These are phyloP conservation scores for Synanthedon myopaeformis DNA, from an alignment of 2,888 invertebrate genomes.

Conservation along the genomic window DNA sequence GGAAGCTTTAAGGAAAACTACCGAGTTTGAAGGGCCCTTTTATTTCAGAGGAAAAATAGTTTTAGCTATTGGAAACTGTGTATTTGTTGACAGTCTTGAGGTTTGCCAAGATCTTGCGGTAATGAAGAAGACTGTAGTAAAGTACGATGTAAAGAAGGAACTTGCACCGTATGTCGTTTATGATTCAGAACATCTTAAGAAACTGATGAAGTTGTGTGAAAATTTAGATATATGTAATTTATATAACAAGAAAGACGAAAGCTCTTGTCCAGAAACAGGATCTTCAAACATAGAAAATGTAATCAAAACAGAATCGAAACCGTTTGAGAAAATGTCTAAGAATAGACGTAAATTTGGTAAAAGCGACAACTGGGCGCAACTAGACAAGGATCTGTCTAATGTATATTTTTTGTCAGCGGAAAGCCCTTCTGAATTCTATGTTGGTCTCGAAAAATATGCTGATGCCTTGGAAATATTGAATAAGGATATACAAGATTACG, in stretches of 20 bases:
- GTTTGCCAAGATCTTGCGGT: constrained; percentile 64
- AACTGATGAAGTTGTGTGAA: constrained; percentile 55
- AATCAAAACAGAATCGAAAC: background rate
- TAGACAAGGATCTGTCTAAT: constrained; percentile 43
- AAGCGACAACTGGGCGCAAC: constrained; percentile 51
- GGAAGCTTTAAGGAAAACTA: constrained; percentile 28
- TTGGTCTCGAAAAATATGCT: constrained; percentile 58
- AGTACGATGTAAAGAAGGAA: constrained; percentile 63
- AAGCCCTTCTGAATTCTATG: constrained; percentile 58
- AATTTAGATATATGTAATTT: constrained; percentile 16
- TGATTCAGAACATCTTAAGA: constrained; percentile 59
- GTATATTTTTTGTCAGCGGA: constrained; percentile 55
- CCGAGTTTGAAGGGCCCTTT: constrained; percentile 35
- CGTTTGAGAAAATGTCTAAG: background rate
- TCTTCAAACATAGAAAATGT: background rate
- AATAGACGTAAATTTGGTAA: background rate
- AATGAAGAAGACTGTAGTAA: constrained; percentile 59
- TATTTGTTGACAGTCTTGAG: constrained; percentile 76
- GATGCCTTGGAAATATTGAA: constrained; percentile 39
- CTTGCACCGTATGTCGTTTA: constrained; percentile 45
- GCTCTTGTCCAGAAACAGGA: background rate
- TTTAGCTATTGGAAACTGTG: constrained; percentile 69
- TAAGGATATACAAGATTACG: constrained; percentile 47
- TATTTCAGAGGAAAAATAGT: constrained; percentile 58
- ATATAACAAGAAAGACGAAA: constrained; percentile 4